Conservation (phyloP, 2,888 invertebrate species). For the Caenorhabditis panamensis region DNA sequence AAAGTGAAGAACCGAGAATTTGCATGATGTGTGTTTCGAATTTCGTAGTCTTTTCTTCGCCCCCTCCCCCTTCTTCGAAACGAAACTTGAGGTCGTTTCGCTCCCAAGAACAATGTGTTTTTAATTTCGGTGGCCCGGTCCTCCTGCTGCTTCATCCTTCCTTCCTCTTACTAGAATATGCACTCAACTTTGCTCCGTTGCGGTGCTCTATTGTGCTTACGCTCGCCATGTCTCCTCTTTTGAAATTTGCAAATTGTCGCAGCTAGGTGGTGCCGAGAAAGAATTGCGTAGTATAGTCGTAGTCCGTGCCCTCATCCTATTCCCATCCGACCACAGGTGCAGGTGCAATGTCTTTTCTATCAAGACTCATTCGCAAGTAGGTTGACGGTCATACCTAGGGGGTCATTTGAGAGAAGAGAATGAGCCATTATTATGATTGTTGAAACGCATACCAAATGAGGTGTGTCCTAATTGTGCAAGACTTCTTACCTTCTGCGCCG, state of each 20-base stretch:
- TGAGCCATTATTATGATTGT: slow-evolving; percentile 22
- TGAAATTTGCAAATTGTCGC: slow-evolving; percentile 45
- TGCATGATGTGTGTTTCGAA: slow-evolving; percentile 40
- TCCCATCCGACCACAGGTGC: too few species aligned
- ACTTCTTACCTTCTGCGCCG: slow-evolving; percentile 9
- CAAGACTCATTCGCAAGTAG: slow-evolving; percentile 49
- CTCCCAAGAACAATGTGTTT: slow-evolving; percentile 46
- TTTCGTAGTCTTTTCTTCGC: slow-evolving; percentile 4
- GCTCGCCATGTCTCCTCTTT: slow-evolving; percentile 26
- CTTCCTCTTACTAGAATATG: slow-evolving; percentile 51
- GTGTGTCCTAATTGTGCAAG: slow-evolving; percentile 41
- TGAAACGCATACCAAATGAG: slow-evolving; percentile 42
- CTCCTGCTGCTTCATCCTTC: slow-evolving; percentile 7
- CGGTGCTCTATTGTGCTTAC: slow-evolving; percentile 31
- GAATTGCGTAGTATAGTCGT: slow-evolving; percentile 16
- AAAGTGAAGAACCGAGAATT: slow-evolving; percentile 38
- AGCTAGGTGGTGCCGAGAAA: slow-evolving; percentile 29
- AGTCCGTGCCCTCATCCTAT: neutral
- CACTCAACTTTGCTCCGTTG: slow-evolving; percentile 20
- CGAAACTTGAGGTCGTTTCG: slow-evolving; percentile 38
- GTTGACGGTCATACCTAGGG: slow-evolving; percentile 3
- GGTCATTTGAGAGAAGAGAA: slow-evolving; percentile 6
- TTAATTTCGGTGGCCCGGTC: slow-evolving; percentile 31
- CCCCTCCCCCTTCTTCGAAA: neutral
- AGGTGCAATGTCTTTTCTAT: slow-evolving; percentile 34